phyloP scores from a whole-genome alignment of 2,797 vertebrate genomes.

The Xenentodon cancila region DNA sequence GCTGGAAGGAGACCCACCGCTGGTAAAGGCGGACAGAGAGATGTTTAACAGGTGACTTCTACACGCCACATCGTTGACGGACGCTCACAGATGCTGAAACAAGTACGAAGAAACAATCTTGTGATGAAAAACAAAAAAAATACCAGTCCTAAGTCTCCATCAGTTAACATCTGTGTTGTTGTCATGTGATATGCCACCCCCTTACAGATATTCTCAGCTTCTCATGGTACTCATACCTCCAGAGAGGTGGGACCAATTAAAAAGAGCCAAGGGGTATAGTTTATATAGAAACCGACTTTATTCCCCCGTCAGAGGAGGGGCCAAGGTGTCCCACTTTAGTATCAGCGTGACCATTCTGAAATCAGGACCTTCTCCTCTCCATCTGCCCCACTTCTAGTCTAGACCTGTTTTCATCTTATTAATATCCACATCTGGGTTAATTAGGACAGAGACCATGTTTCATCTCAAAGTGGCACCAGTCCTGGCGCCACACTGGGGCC shows the following conservation, averaged over 20 bases:
- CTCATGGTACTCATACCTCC: conserved; percentile 61
- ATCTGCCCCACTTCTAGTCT: conserved; percentile 79
- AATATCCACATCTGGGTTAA: conserved; percentile 88
- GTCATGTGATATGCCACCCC: conserved; percentile 27
- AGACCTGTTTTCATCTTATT: conserved; percentile 84
- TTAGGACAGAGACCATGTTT: conserved; percentile 80
- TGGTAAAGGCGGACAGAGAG: neutral
- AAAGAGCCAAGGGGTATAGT: conserved; percentile 73
- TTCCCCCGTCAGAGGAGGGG: conserved; percentile 69
- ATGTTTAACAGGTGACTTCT: conserved; percentile 22
- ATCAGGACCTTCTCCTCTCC: conserved; percentile 69
- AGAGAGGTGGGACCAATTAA: conserved; percentile 79
- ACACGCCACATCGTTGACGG: neutral
- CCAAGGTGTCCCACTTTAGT: conserved; percentile 79
- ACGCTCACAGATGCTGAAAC: neutral
- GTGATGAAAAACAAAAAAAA: neutral
- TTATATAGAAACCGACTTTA: conserved; percentile 77
- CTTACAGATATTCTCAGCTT: conserved; percentile 62
- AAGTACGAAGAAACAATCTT: neutral
- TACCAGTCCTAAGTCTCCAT: conserved; percentile 25
- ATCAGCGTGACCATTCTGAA: conserved; percentile 75
- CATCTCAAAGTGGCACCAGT: conserved; percentile 74
- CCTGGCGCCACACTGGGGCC: conserved; percentile 55
- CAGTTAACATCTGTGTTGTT: conserved; percentile 31
- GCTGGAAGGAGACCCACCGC: conserved; percentile 6